Percentiles rank a stretch among this genome's conserved stretches.
Evolutionary conservation across 2,113 vertebrate species (phyloP).

Genomic region (Arothron firmamentum): DNA sequence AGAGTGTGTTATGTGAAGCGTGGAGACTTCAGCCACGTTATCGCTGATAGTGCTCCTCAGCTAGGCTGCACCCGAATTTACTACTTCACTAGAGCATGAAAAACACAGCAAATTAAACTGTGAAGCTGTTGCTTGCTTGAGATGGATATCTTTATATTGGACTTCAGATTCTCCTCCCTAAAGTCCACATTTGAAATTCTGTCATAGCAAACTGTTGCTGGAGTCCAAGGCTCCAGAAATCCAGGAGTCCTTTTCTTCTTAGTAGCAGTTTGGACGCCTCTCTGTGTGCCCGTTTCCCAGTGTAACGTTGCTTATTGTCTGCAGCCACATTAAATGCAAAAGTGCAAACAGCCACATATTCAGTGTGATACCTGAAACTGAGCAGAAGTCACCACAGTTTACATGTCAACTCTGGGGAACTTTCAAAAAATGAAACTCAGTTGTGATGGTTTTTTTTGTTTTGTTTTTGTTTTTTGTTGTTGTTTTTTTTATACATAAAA

Average conservation of each 20-base stretch:
- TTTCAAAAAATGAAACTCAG: too few relatives aligned
- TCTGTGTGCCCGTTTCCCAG: conserved; percentile 38
- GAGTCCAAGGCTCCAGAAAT: conserved; percentile 54
- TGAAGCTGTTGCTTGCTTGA: conserved; percentile 85
- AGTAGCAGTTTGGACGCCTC: conserved; percentile 26
- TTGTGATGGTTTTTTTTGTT: background rate
- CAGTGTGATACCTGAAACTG: conserved; percentile 14
- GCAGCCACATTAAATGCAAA: conserved; percentile 20
- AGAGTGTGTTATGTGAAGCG: conserved; percentile 84
- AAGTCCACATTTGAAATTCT: conserved; percentile 75
- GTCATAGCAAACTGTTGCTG: conserved; percentile 54
- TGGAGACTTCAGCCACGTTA: conserved; percentile 87
- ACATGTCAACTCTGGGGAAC: conserved; percentile 20
- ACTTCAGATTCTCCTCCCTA: conserved; percentile 76
- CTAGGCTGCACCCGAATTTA: conserved; percentile 85
- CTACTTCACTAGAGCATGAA: conserved; percentile 95
- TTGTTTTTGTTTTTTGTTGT: too few relatives aligned
- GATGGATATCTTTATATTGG: conserved; percentile 94
- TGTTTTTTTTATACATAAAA: too few relatives aligned
- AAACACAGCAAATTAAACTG: conserved; percentile 93
- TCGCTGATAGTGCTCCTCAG: conserved; percentile 86
- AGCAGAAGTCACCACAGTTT: conserved; percentile 1
- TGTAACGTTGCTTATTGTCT: conserved; percentile 44
- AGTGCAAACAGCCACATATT: conserved; percentile 22
- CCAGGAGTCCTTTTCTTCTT: conserved; percentile 55